Base-by-base conservation (phyloP, 2,113 vertebrate genomes). In the Xyrauchen texanus region DNA sequence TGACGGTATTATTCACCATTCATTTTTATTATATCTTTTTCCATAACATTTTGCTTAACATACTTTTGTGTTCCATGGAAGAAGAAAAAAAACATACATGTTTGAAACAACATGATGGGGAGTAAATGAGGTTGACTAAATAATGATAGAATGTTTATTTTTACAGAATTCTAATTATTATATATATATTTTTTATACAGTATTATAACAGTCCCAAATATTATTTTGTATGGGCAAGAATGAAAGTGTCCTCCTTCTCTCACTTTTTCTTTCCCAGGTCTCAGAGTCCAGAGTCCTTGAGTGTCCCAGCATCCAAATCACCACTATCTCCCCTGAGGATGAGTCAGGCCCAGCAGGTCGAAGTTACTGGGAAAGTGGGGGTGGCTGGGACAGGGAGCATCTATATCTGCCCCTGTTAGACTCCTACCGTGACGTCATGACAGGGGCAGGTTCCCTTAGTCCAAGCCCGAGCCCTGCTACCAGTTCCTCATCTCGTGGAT, bases 281-380 rank as follows among this genome's bases (percentile, higher is more conserved):
- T 94, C 93, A 45, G 85, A 84, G 87, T 94, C 94, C 67, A 90
- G 94, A 11, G 93, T 97, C 57, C 90, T 97, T 2, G 95, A 97
- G 83, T 97, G 96, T 67, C 96, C 96, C 2, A 97, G 96, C 86
- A 97, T 97, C 85, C 96, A 96, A 87, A 97, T 97, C 82, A 97
- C 96, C 79, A 96, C 96, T 83, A 97, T 97, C 86, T 96, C 96
- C 2, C 95, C 95, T 0, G 91, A 93, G 4, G 90, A 93, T 16
- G 92, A 94, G 55, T 88, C 88, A 0, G 80, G 87, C 0, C 79
- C 87, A 3, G 66, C 82, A 0, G 83, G 90, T 4, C 85, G 90
- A 42, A 88, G 67, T 64, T 93, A 90, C 86, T 94, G 94, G 89
- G 90, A 92, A 74, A 90, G 92, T 0, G 83, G 90, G 0, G 90